Base-by-base conservation (phyloP, 2,888 invertebrate species). In the Dermolepida albohirtum region DNA sequence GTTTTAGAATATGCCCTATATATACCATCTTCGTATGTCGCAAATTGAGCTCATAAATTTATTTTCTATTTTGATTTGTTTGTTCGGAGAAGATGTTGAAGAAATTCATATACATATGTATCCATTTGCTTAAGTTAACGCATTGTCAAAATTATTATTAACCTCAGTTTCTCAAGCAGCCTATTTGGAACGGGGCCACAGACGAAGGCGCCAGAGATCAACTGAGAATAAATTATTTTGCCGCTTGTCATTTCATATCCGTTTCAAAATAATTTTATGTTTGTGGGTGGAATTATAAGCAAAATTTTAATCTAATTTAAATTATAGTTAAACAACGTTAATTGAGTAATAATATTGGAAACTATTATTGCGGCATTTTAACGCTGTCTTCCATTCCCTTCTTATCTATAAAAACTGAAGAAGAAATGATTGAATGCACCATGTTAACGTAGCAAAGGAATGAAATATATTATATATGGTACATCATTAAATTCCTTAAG, bases 71-170 rank as follows among this genome's bases (percentile, higher is more conserved):
- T 59, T 47, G 47, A 34, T 6, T 1, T 7, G 34, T 14, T 59
- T 47, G 47, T 59, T 29, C 17, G 16, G 29, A 12, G 12, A 12
- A 44, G 44, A 34, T 10, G 16, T 47, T 44, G n/a, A 29, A 44
- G 59, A 22, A 17, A 49, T 49, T 29, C 14, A 43, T 43, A 22
- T 10, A n/a, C n/a, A n/a, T n/a, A n/a, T n/a, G n/a, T n/a, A 41
- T 8, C 17, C 14, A 5, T 40, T 22, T 34, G 57, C 57, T 41
- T 43, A 43, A 55, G 16, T 40, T 55, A 43, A 34, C 44, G 59
- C n/a, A 59, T 59, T 59, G 59, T 59, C 29, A 29, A 59, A 59
- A 59, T 59, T 59, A 59, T 59, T 59, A 59, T 59, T 59, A 59
- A 59, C 59, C n/a, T 59, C 34, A 4, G 59, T 59, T 59, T 59